Base-by-base conservation (phyloP, 1,140 invertebrate genomes). In the Tigriopus japonicus region DNA sequence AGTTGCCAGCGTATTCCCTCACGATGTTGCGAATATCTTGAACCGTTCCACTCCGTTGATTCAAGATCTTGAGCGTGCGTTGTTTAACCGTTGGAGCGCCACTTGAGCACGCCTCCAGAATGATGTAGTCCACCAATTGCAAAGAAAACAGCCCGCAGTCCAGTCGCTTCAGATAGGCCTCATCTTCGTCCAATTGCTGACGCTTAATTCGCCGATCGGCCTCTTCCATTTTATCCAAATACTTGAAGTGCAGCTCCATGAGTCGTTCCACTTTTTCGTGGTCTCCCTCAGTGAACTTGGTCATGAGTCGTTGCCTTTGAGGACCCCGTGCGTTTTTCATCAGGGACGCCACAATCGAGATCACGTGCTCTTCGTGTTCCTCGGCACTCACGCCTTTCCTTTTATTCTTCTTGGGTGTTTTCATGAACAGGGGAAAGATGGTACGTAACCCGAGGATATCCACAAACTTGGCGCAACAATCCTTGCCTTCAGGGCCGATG, bases 341-440 rank as follows among this genome's bases (percentile, higher is more conserved):
- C 80, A 98, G 86, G 52, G 87, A 86, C 0, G 87, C 82, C 68
- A 98, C 88, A 55, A 98, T 91, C 0, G 93, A 93, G 42, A 87
- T 78, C 13, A 95, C 87, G 71, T 96, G 91, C 72, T 96, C 92
- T 42, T 66, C 65, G 35, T 67, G 66, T 59, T 86, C 67, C 19
- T 64, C 64, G 28, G 59, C 77, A 9, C 84, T 85, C 14, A 92
- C 76, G 40, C 94, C 79, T 67, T 85, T 84, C 70, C 85, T 86
- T 63, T 86, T 78, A 65, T 83, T 81, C 66, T 85, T 86, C 60
- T 85, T 88, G 5, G 93, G 93, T 0, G 94, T 97, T 76, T 96
- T 94, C 94, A 98, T 98, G 69, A 98, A 98, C 0, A 99, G 73
- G 1, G 95, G 94, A 74, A 99, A 98, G 56, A 98, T 85, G 1